Evolutionary conservation across 2,888 invertebrate genomes (phyloP).

Genomic region (Spialia ferax): DNA sequence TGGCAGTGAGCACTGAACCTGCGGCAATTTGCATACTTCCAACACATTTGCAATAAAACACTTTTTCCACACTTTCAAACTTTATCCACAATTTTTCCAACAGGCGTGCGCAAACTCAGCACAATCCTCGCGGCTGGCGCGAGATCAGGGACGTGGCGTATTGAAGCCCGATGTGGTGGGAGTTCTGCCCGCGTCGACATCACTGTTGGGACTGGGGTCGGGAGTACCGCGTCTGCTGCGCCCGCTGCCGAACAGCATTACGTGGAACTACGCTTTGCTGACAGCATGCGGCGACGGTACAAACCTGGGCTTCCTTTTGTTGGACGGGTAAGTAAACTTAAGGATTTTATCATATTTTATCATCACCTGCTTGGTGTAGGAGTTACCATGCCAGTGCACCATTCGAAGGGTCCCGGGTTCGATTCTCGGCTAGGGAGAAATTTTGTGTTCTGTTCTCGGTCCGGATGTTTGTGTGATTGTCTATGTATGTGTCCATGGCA

Average conservation of each 20-base stretch:
- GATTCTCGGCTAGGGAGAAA: too few relatives aligned
- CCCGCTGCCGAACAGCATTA: slow-evolving; percentile 90
- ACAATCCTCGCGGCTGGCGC: slow-evolving; percentile 86
- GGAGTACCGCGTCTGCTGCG: slow-evolving; percentile 81
- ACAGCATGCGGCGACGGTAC: slow-evolving; percentile 88
- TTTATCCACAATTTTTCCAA: too few relatives aligned
- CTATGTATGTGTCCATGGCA: too few relatives aligned
- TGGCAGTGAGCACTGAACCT: too few relatives aligned
- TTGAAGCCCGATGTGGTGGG: slow-evolving; percentile 84
- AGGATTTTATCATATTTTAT: too few relatives aligned
- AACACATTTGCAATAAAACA: too few relatives aligned
- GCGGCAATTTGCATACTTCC: too few relatives aligned
- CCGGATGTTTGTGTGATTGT: too few relatives aligned
- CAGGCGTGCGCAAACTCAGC: slow-evolving; percentile 87
- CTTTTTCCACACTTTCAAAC: too few relatives aligned
- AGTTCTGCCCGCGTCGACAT: slow-evolving; percentile 85
- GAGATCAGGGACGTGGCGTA: slow-evolving; percentile 85
- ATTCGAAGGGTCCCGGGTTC: too few relatives aligned
- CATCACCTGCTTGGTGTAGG: not conserved
- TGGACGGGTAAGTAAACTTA: slow-evolving; percentile 84
- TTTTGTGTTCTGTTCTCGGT: too few relatives aligned
- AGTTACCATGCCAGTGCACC: too few relatives aligned
- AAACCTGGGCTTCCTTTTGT: slow-evolving; percentile 89
- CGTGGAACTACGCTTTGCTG: slow-evolving; percentile 88
- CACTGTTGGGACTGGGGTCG: slow-evolving; percentile 77